These are phyloP conservation scores for Pentamera pediparva DNA, from an alignment of 53 echinoderm and acorn worm species.

Conservation along the genomic window DNA sequence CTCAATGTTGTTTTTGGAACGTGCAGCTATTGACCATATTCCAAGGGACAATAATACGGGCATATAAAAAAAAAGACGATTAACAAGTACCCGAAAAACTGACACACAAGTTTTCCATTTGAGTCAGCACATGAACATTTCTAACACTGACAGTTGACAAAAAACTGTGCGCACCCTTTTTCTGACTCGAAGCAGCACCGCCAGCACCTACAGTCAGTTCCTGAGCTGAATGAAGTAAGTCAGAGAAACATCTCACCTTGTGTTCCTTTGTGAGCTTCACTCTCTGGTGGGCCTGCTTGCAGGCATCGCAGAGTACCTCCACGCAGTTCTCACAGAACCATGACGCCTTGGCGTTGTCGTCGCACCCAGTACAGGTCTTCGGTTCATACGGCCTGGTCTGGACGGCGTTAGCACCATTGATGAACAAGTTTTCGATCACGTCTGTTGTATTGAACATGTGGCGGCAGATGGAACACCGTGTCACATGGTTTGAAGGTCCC, in stretches of 20 bases:
- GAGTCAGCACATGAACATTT: no score
- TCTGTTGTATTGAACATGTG: conserved; percentile 61
- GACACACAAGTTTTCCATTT: no score
- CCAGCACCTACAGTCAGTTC: no score
- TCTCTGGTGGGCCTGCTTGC: conserved; percentile 76
- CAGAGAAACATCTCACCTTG: conserved; percentile 45
- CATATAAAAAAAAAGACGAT: not conserved
- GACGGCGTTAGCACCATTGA: conserved; percentile 31
- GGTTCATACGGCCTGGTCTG: conserved; percentile 9
- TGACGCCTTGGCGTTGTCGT: conserved; percentile 62
- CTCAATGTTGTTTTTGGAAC: no score
- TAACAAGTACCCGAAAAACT: no score
- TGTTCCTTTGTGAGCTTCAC: conserved; percentile 86
- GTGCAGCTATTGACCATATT: no score
- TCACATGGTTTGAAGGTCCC: not conserved
- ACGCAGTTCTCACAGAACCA: conserved; percentile 80
- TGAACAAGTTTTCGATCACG: conserved; percentile 72
- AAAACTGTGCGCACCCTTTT: no score
- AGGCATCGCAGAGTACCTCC: conserved; percentile 80
- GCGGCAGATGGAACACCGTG: conserved; percentile 43
- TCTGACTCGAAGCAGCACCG: no score
- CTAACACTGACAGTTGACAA: no score
- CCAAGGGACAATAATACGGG: no score
- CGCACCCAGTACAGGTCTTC: conserved; percentile 70
- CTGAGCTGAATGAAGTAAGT: no score